Base-by-base conservation (phyloP, 2,113 vertebrate species). In the Datnioides undecimradiatus region DNA sequence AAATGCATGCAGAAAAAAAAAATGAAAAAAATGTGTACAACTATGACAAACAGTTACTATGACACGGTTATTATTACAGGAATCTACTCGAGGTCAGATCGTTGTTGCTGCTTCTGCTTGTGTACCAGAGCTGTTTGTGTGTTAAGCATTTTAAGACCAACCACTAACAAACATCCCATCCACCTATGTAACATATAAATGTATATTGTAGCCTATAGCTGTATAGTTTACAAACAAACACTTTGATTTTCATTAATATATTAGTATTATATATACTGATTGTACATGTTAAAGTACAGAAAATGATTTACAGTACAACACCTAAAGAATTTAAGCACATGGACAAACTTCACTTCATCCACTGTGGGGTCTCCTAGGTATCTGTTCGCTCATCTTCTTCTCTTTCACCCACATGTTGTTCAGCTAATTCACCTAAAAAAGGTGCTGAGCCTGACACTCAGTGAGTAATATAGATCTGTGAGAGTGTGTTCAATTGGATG, bases 391-490 rank as follows among this genome's bases (percentile, higher is more conserved):
- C 75, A 72, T 73, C 48, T 76, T 86, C 67, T 62, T 74, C 80
- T 71, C 59, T 82, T 84, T 82, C 69, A 72, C 73, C 57, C 41
- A 76, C 78, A 80, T 72, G 75, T 71, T 87, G 75, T 79, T 85
- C 52, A 75, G 77, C 75, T 78, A 84, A 88, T 87, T 89, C 84
- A 74, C 75, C 66, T 79, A 71, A 78, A 90, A 90, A 75, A 74
- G 68, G 51, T 73, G 70, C 81, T 71, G 80, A 83, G 83, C 62
- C 49, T 43, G 76, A 87, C 86, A 87, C 82, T 74, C 70, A 54
- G 66, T 29, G 76, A 83, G 77, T 66, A 82, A 77, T 62, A 86
- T 66, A 48, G 73, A 83, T 69, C 80, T 83, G 73, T 64, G 84
- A 81, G 81, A 84, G 84, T 76, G 79, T 54, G 65, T 76, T 78